Evolutionary conservation across 1,140 invertebrate species (phyloP).

Genomic region (Pygmarrhopalites habei): DNA sequence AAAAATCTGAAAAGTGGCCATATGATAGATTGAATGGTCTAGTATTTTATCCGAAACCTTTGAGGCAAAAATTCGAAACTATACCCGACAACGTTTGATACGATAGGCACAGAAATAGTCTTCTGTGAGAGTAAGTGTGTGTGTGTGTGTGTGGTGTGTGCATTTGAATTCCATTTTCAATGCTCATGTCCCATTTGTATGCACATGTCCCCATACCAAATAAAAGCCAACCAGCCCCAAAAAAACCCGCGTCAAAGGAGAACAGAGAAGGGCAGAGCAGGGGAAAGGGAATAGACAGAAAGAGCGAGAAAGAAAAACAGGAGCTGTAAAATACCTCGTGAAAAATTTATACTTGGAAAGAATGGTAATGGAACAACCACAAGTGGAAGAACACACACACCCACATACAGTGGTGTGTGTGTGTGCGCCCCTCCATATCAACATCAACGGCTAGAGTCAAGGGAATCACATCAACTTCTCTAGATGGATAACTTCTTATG

Average conservation of each 20-base stretch:
- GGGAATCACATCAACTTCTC: slow-evolving; percentile 7
- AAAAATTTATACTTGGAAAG: slow-evolving; percentile 11
- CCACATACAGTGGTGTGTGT: background rate
- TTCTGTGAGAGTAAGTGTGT: too few species aligned
- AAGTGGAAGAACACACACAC: background rate
- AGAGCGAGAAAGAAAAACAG: background rate
- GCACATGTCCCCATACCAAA: background rate
- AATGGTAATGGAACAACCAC: slow-evolving; percentile 7
- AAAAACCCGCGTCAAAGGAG: too few species aligned
- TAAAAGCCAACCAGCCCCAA: background rate
- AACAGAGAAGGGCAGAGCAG: too few species aligned
- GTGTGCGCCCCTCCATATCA: slow-evolving; percentile 1
- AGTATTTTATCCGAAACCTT: too few species aligned
- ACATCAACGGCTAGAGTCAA: background rate
- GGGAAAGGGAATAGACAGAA: background rate
- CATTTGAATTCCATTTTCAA: slow-evolving; percentile 9
- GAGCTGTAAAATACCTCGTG: slow-evolving; percentile 13
- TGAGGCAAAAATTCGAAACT: too few species aligned
- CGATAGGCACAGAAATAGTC: too few species aligned
- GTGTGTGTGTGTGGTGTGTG: too few species aligned
- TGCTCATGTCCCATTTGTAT: slow-evolving; percentile 9
- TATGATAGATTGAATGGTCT: too few species aligned
- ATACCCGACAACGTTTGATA: too few species aligned
- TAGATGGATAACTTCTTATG: too few species aligned
- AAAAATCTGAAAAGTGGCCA: too few species aligned